Evolutionary conservation across 1,140 invertebrate genomes (phyloP).

Genomic region (Cherax destructor): DNA sequence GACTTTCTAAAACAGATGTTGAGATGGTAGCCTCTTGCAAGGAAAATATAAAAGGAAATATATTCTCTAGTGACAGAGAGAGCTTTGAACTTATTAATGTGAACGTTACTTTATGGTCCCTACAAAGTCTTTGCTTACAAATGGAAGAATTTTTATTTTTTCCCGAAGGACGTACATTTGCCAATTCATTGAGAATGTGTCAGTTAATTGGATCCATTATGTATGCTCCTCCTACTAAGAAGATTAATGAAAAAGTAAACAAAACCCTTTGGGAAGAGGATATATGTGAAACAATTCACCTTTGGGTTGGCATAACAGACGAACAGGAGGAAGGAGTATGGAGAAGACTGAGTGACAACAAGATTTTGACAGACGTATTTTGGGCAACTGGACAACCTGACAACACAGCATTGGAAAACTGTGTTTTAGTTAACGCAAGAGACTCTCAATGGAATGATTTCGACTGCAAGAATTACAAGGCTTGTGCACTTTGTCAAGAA

Average conservation of each 20-base stretch:
- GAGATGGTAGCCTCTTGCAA: constrained; percentile 22
- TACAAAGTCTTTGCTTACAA: constrained; percentile 1
- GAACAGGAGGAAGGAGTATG: constrained; percentile 43
- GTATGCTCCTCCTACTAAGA: constrained; percentile 12
- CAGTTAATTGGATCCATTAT: constrained; percentile 11
- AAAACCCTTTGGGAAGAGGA: constrained; percentile 8
- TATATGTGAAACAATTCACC: background rate
- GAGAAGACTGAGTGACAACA: constrained; percentile 9
- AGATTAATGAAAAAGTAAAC: background rate
- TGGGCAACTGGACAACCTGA: constrained; percentile 43
- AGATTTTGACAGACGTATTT: constrained; percentile 1
- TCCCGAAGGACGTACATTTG: constrained; percentile 19
- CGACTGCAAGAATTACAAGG: background rate
- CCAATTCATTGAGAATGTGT: constrained; percentile 12
- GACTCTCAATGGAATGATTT: constrained; percentile 8
- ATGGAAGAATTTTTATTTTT: constrained; percentile 25
- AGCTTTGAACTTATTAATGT: constrained; percentile 38
- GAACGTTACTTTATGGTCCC: background rate
- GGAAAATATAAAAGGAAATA: constrained; percentile 5
- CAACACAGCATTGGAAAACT: constrained; percentile 26
- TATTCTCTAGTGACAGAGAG: constrained; percentile 35
- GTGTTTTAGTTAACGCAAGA: constrained; percentile 6
- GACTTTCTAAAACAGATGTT: background rate
- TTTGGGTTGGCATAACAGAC: constrained; percentile 47
- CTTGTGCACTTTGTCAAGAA: constrained; percentile 19